These are phyloP conservation scores for Drosophila aff. DNA, from an alignment of 1,140 invertebrate species.

Conservation along the genomic window DNA sequence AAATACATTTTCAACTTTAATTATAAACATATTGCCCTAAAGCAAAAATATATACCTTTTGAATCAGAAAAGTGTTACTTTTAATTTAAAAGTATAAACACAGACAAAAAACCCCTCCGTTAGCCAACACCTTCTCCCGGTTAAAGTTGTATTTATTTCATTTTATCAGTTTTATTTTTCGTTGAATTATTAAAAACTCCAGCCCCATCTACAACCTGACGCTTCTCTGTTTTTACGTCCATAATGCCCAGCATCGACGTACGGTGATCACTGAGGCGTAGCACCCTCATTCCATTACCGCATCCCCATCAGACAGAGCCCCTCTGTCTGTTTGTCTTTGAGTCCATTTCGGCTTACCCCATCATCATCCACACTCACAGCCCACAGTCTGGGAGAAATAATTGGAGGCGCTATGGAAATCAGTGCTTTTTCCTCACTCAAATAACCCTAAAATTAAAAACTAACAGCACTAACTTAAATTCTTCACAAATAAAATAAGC, in stretches of 20 bases:
- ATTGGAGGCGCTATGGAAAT: neutral
- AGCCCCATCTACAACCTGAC: neutral
- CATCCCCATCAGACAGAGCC: neutral
- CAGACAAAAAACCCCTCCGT: neutral
- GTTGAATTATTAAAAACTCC: slow-evolving; percentile 20
- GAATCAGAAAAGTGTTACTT: neutral
- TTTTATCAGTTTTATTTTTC: slow-evolving; percentile 35
- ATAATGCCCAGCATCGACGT: slow-evolving; percentile 10
- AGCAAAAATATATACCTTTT: neutral
- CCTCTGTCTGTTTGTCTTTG: neutral
- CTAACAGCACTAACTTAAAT: neutral
- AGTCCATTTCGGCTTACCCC: neutral
- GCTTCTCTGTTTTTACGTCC: neutral
- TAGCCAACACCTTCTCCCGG: neutral
- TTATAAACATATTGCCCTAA: neutral
- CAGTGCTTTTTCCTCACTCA: neutral
- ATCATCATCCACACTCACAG: neutral
- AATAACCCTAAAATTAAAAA: neutral
- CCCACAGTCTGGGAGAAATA: neutral
- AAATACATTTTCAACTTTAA: neutral
- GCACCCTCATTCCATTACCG: neutral
- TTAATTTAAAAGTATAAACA: slow-evolving; percentile 1
- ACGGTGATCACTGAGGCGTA: slow-evolving; percentile 7
- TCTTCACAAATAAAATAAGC: neutral
- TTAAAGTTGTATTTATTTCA: neutral